Base-by-base conservation (phyloP, 2,113 vertebrate genomes). In the Gambusia holbrooki region DNA sequence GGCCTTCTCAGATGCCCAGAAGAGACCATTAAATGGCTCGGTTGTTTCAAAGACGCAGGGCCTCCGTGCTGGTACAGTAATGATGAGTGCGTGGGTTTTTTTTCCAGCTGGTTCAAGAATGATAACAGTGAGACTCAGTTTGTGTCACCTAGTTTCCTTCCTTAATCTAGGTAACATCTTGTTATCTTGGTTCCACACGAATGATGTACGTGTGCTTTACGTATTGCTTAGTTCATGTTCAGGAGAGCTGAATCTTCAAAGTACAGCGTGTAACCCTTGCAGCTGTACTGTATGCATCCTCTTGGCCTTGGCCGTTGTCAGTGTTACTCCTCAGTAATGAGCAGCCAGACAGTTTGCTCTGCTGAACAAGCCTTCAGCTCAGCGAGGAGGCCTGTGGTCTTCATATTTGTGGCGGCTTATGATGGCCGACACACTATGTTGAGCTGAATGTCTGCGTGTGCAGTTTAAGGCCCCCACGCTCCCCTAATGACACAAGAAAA, bases 1-100 rank as follows among this genome's bases (percentile, higher is more conserved):
- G 72, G 69, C 68, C 74, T 77, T 54, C 71, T 83, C 80, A 66
- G 72, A 84, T 83, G 84, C 87, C 92, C 88, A 84, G 88, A 89
- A 82, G 87, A 91, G 83, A 69, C 85, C 84, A 90, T 88, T 91
- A 89, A 89, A 83, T 60, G 87, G 73, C 86, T 86, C 79, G 69
- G 82, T 88, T 87, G 87, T 83, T 90, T 88, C 81, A 76, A 76
- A 85, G 86, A 87, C 7, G 29, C 76, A 11, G 82, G 25, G 83
- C 73, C 76, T 71, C 13, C 1, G 69, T 9, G 62, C 76, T 62
- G 62, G 48, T 58, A 32, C 78, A 30, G 84, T 83, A 86, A 89
- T 87, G 89, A 90, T 81, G 79, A 87, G 89, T 73, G 66, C 11
- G 66, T 81, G 4, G 67, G 54, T 67, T 67, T 27, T 66, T 42